Conservation (phyloP, 2,113 vertebrate genomes). For the Spermophilus dauricus region DNA sequence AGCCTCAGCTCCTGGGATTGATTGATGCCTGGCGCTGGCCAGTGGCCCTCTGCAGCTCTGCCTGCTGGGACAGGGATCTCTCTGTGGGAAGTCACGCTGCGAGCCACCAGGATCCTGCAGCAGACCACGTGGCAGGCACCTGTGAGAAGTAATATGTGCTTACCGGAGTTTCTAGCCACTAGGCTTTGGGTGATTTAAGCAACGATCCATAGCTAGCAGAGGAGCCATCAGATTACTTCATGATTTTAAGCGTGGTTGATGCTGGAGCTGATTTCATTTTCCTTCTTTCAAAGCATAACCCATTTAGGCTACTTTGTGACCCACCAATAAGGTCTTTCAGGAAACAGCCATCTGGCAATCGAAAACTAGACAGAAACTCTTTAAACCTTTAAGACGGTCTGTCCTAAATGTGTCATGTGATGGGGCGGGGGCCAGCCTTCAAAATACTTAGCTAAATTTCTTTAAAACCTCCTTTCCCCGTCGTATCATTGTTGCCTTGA, state of each 20-base stretch:
- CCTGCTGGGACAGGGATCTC: too few species aligned
- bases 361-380: not conserved
- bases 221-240: not conserved
- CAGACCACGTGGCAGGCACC: not conserved
- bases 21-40: not conserved
- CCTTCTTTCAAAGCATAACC: not conserved
- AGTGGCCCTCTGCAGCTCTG: not conserved
- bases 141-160: not conserved
- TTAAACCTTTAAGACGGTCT: not conserved
- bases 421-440: not conserved
- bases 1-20: not conserved
- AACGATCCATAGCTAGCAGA: not conserved
- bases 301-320: not conserved
- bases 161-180: not conserved
- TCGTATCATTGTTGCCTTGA: not conserved
- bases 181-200: not conserved
- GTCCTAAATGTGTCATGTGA: not conserved
- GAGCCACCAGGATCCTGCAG: not conserved
- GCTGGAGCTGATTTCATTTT: not conserved
- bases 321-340: not conserved
- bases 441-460: not conserved
- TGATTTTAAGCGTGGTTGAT: not conserved
- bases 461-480: not conserved
- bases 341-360: not conserved
- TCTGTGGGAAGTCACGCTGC: not conserved